Evolutionary conservation across 2,113 vertebrate species (phyloP).

Genomic region (Platichthys flesus): DNA sequence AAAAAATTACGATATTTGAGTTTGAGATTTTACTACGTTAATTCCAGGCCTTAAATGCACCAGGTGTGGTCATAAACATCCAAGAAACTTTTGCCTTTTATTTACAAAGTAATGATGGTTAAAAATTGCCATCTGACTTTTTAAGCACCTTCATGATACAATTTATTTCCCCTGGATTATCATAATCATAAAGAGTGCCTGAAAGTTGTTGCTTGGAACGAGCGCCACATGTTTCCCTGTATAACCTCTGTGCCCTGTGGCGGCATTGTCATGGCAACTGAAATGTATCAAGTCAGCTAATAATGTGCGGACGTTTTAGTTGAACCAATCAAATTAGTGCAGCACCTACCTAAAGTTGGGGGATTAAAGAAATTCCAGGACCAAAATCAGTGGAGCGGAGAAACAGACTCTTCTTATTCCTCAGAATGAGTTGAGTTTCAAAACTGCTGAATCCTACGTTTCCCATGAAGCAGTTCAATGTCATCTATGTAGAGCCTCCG

Average conservation of each 20-base stretch:
- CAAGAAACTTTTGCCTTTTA: too few relatives aligned
- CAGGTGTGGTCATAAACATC: constrained; percentile 32
- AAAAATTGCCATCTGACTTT: constrained; percentile 12
- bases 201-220: constrained; percentile 16
- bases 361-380: background rate
- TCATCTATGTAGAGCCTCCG: too few relatives aligned
- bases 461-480: too few relatives aligned
- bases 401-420: background rate
- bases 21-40: background rate
- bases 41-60: background rate
- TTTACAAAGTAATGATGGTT: background rate
- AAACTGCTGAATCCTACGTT: background rate
- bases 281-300: background rate
- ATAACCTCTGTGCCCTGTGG: background rate
- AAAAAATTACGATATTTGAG: background rate
- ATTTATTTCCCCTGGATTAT: constrained; percentile 19
- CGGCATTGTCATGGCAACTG: background rate
- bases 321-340: background rate
- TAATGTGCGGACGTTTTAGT: background rate
- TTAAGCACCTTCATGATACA: background rate
- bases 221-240: constrained; percentile 32
- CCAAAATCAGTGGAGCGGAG: background rate
- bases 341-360: background rate
- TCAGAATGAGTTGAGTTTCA: background rate
- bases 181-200: constrained; percentile 18